phyloP scores from a whole-genome alignment of 1,140 invertebrate species.

The Aphis craccivora region DNA sequence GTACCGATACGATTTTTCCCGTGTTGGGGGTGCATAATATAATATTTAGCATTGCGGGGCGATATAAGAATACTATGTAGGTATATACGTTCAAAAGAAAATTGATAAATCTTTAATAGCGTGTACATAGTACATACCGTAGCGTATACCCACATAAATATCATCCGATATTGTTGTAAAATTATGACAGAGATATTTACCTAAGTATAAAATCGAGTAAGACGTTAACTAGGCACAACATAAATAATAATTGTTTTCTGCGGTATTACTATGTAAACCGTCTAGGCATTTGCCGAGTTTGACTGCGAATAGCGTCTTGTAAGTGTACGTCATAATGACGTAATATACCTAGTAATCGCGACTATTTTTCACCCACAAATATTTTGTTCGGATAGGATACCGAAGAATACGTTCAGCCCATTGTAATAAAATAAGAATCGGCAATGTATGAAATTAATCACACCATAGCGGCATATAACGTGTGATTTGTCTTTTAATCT shows the following conservation, averaged over 20 bases:
- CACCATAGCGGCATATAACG: too few relatives aligned
- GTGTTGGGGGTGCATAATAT: neutral
- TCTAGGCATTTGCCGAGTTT: neutral
- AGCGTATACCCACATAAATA: neutral
- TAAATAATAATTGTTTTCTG: neutral
- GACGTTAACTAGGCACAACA: neutral
- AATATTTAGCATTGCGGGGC: neutral
- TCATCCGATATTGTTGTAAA: neutral
- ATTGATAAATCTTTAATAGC: neutral
- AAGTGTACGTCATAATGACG: neutral
- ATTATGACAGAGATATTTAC: neutral
- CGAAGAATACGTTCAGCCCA: neutral
- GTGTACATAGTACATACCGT: too few relatives aligned
- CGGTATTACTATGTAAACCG: neutral
- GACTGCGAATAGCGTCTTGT: neutral
- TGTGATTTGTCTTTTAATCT: neutral
- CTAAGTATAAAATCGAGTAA: neutral
- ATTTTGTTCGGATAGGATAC: neutral
- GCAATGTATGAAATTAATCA: neutral
- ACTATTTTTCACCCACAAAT: neutral
- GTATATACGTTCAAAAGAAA: neutral
- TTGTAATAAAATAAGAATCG: neutral
- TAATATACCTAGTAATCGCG: neutral
- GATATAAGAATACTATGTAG: neutral
- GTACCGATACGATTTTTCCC: neutral